Base-by-base conservation (phyloP, 2,888 invertebrate genomes). In the Lathronympha strigana region DNA sequence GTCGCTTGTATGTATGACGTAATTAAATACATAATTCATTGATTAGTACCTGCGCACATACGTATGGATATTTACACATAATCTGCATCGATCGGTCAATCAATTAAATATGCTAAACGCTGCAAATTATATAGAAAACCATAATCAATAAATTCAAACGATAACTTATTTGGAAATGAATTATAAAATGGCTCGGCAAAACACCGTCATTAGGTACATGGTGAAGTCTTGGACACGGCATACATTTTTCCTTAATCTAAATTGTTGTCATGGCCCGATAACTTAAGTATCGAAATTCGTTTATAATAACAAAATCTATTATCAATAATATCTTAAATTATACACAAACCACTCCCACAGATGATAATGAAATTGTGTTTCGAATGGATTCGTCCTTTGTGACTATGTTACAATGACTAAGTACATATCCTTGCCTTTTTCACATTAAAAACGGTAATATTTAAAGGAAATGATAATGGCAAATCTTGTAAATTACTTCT, bases 231-330 rank as follows among this genome's bases (percentile, higher is more conserved):
- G 85, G 86, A 88, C 84, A 87, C 80, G 83, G 82, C 77, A 83
- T 84, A 82, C 82, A 64, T 40, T 53, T 33, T 86, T 75, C 84
- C 80, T 78, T 84, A 84, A 81, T 78, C 82, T 85, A 83, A 82
- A 75, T 74, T 79, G 83, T 83, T 90, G 90, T 91, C 91, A 90
- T 90, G 91, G 90, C 88, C 84, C 88, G 90, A 87, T 88, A 86
- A 86, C 85, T 87, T 83, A 86, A 75, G 83, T 85, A 85, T 84
- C 84, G 82, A 84, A 85, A 81, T 84, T 83, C 78, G 76, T 85
- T 80, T 80, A 83, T 79, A 80, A 84, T 84, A 86, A 84, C 82
- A 85, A 84, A 78, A 82, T 82, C 78, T 84, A 84, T 77, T 79
- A 80, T 78, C 75, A 78, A 80, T 83, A 80, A 80, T 85, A 81